Percentiles rank a stretch among this genome's conserved stretches.
Evolutionary conservation across 2,113 vertebrate species (phyloP).

Genomic region (Halichoerus grypus): DNA sequence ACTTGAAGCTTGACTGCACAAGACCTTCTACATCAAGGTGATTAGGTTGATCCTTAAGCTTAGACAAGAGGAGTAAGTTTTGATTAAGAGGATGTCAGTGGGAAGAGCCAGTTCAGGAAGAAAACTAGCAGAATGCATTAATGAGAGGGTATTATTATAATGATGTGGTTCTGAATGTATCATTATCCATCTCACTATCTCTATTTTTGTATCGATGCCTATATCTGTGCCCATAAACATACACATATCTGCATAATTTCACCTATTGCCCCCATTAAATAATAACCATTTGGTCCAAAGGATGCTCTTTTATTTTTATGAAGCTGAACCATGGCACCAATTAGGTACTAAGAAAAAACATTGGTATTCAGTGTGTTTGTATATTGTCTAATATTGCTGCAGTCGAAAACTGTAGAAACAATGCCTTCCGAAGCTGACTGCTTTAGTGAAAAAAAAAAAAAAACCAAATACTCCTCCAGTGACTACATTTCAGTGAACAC

Average conservation of each 20-base stretch:
- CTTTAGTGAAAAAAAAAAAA: conserved; percentile 27
- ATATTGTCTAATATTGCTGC: not conserved
- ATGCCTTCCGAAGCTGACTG: not conserved
- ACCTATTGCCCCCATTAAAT: not conserved
- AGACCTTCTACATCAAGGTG: not conserved
- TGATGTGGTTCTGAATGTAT: not conserved
- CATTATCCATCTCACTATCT: not conserved
- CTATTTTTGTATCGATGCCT: not conserved
- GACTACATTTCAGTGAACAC: conserved; percentile 44
- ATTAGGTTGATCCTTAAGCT: not conserved
- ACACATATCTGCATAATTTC: not conserved
- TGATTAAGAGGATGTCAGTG: not conserved
- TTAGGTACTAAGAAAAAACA: not conserved
- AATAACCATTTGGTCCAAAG: not conserved
- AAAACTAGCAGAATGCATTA: not conserved
- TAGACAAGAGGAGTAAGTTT: not conserved
- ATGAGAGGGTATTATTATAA: not conserved
- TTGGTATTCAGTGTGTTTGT: not conserved
- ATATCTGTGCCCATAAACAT: not conserved
- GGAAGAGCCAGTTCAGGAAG: not conserved
- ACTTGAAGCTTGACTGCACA: not conserved
- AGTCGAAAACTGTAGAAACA: conserved; percentile 26
- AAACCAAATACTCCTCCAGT: conserved; percentile 2
- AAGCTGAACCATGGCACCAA: not conserved
- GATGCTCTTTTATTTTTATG: not conserved